Evolutionary conservation across 2,888 invertebrate species (phyloP).

Genomic region (Acrobasis repandana): DNA sequence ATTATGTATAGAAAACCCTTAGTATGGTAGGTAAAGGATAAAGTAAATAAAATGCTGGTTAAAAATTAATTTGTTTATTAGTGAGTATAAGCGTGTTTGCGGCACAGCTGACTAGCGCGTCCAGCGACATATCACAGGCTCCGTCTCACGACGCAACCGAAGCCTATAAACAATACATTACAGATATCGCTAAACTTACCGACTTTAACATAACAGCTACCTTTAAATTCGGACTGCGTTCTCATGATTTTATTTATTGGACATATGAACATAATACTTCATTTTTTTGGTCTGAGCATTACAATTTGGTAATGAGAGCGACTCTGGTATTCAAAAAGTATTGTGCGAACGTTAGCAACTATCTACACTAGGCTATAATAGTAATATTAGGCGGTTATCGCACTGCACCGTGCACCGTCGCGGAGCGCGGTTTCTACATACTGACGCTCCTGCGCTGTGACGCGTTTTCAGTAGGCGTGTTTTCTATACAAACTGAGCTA

Average conservation of each 20-base stretch:
- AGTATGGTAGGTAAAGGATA: not conserved
- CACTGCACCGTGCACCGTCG: no score
- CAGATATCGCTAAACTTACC: slow-evolving; percentile 25
- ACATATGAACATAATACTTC: slow-evolving; percentile 11
- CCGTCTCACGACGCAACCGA: slow-evolving; percentile 40
- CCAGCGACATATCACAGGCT: slow-evolving; percentile 72
- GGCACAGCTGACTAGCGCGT: slow-evolving; percentile 80
- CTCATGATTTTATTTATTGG: slow-evolving; percentile 30
- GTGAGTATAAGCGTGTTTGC: slow-evolving; percentile 81
- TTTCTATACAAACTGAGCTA: no score
- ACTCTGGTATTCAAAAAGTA: slow-evolving; percentile 47
- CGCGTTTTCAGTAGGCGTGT: no score
- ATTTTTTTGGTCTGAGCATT: slow-evolving; percentile 21
- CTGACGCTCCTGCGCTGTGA: no score
- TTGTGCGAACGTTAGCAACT: slow-evolving; percentile 74
- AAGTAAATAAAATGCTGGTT: slow-evolving; percentile 39
- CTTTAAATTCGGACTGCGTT: slow-evolving; percentile 9
- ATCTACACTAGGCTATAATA: slow-evolving; percentile 51
- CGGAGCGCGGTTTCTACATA: no score
- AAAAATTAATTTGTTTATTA: slow-evolving; percentile 70
- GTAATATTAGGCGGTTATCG: no score
- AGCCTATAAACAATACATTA: slow-evolving; percentile 37
- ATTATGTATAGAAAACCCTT: no score
- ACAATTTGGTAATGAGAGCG: slow-evolving; percentile 23
- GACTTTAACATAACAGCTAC: slow-evolving; percentile 30